Conservation (phyloP, 2,797 vertebrate genomes). For the Adelosebastes latens region DNA sequence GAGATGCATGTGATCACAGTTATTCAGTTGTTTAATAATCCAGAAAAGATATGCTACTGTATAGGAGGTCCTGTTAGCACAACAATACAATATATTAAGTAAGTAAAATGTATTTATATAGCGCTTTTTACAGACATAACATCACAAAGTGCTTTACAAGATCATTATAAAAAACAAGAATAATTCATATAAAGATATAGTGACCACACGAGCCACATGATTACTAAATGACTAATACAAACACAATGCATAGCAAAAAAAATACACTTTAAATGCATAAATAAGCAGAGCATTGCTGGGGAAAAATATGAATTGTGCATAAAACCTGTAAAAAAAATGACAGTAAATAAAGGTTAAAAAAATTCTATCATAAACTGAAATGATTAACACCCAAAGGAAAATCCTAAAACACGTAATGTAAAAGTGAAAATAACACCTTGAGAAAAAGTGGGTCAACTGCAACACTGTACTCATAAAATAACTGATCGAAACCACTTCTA, state of each 20-base stretch:
- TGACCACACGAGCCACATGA: too few species aligned
- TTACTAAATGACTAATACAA: too few species aligned
- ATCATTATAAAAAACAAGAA: too few species aligned
- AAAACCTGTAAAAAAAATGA: neutral
- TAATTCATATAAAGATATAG: too few species aligned
- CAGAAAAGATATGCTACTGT: neutral
- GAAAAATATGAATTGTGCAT: neutral
- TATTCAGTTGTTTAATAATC: conserved; percentile 19
- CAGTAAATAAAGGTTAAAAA: neutral
- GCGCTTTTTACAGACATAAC: too few species aligned
- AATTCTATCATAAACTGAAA: neutral
- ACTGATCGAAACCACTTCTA: accelerated
- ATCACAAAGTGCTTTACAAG: too few species aligned
- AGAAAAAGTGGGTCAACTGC: neutral
- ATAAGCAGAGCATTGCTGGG: neutral
- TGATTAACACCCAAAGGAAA: neutral
- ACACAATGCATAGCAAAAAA: too few species aligned
- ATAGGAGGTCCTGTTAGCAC: neutral
- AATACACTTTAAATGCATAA: too few species aligned
- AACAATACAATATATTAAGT: neutral
- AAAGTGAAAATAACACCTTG: neutral
- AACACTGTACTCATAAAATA: neutral
- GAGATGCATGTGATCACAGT: neutral
- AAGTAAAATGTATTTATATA: neutral
- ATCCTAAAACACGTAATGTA: neutral